Conservation (phyloP, 2,797 vertebrate genomes). For the Alcedo quadribrachys region DNA sequence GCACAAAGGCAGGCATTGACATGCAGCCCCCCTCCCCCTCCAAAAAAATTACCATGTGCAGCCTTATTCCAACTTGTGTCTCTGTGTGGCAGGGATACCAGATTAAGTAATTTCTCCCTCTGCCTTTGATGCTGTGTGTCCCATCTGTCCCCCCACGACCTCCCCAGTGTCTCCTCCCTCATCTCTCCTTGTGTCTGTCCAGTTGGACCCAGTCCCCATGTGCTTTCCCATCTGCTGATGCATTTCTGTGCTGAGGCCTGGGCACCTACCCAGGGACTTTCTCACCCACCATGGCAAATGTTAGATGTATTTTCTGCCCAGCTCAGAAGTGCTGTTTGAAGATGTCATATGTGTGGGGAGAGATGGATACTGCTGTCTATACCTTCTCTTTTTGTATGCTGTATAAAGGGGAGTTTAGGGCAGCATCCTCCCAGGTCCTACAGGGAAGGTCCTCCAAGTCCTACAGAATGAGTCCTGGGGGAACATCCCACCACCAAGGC, state of each 20-base stretch:
- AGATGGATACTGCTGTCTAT: background rate
- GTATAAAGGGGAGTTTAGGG: background rate
- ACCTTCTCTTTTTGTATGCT: background rate
- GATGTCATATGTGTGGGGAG: fast-evolving
- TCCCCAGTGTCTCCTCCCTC: background rate
- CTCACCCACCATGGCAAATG: background rate
- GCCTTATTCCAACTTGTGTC: constrained; percentile 33
- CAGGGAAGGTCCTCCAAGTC: background rate
- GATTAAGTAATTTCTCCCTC: constrained; percentile 49
- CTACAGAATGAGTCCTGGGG: background rate
- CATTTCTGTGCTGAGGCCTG: background rate
- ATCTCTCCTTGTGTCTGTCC: background rate
- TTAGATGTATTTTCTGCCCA: background rate
- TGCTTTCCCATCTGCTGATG: background rate
- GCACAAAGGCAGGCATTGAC: constrained; percentile 48
- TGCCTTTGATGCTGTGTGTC: constrained; percentile 49
- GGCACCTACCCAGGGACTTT: background rate
- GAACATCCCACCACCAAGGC: too few relatives aligned
- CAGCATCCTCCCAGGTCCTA: background rate
- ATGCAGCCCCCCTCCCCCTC: fast-evolving
- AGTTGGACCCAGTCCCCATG: fast-evolving
- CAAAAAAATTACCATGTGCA: constrained; percentile 22
- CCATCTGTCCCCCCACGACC: background rate
- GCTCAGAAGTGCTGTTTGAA: background rate
- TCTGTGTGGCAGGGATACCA: background rate